Percentiles rank a stretch among this genome's conserved stretches.
These are phyloP conservation scores for Parnassius apollo DNA, from an alignment of 2,888 invertebrate species.

Conservation along the genomic window DNA sequence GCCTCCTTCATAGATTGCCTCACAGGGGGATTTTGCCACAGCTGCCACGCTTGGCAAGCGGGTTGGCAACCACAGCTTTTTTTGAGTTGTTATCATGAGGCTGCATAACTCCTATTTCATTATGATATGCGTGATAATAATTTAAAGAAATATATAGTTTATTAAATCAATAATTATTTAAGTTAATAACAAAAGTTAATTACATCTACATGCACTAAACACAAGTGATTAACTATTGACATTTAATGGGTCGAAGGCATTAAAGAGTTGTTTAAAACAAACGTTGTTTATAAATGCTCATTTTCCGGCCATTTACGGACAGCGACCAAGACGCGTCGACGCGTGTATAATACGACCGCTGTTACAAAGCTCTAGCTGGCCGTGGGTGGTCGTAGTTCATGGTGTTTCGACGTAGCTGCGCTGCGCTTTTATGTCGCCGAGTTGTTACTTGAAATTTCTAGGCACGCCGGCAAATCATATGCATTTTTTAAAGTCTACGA, in stretches of 20 bases:
- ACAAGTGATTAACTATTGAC: constrained; percentile 2
- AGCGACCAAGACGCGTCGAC: constrained; percentile 20
- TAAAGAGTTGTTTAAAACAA: constrained; percentile 22
- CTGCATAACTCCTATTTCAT: too few species aligned
- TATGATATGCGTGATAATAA: too few species aligned
- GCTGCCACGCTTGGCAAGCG: too few species aligned
- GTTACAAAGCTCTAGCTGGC: constrained; percentile 25
- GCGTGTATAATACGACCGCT: constrained; percentile 25
- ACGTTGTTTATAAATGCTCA: constrained; percentile 22
- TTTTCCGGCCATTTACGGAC: constrained; percentile 15
- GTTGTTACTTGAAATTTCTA: neutral
- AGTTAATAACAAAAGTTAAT: too few species aligned
- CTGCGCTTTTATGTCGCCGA: constrained; percentile 4
- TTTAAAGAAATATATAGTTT: too few species aligned
- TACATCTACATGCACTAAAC: neutral
- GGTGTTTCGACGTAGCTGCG: constrained; percentile 34
- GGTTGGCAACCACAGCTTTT: too few species aligned
- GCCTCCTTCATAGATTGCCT: too few species aligned
- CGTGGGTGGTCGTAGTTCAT: constrained; percentile 42
- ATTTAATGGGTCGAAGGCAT: constrained; percentile 1
- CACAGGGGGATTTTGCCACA: too few species aligned
- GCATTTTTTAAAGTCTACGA: neutral
- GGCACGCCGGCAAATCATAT: constrained; percentile 7
- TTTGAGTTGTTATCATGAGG: too few species aligned
- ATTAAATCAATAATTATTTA: too few species aligned